Conservation (phyloP, 2,888 invertebrate species). For the Xestia sexstrigata region DNA sequence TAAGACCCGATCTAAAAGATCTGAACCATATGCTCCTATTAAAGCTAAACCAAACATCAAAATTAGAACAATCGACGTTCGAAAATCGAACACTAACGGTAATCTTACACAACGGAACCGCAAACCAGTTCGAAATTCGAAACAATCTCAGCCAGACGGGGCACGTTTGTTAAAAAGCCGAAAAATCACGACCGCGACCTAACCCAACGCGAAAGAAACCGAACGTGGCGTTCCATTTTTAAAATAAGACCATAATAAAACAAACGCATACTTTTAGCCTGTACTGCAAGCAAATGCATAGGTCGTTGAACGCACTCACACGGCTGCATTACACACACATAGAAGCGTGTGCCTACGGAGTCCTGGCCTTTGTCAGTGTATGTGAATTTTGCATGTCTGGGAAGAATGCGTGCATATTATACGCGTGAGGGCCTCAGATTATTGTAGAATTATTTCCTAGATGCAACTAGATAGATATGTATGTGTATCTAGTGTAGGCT, state of each 20-base stretch:
- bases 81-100: slow-evolving; percentile 75
- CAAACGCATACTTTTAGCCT: slow-evolving; percentile 90
- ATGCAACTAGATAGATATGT: slow-evolving; percentile 77
- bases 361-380: slow-evolving; percentile 81
- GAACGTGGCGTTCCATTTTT: slow-evolving; percentile 87
- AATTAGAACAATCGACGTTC: slow-evolving; percentile 67
- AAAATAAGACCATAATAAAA: slow-evolving; percentile 91
- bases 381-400: slow-evolving; percentile 88
- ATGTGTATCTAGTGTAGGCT: slow-evolving; percentile 68
- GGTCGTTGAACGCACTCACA: slow-evolving; percentile 88
- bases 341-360: slow-evolving; percentile 67
- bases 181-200: slow-evolving; percentile 83
- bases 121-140: slow-evolving; percentile 73
- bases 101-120: slow-evolving; percentile 74
- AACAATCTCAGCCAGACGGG: slow-evolving; percentile 58
- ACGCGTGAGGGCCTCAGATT: slow-evolving; percentile 87
- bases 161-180: slow-evolving; percentile 61
- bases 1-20: slow-evolving; percentile 54
- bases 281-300: slow-evolving; percentile 89
- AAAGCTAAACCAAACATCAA: slow-evolving; percentile 58
- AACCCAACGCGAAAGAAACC: slow-evolving; percentile 86
- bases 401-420: slow-evolving; percentile 89
- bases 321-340: slow-evolving; percentile 73
- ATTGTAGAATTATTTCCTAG: slow-evolving; percentile 90
- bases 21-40: slow-evolving; percentile 53